phyloP scores from a whole-genome alignment of 2,113 vertebrate species.

The Gobiocypris rarus region DNA sequence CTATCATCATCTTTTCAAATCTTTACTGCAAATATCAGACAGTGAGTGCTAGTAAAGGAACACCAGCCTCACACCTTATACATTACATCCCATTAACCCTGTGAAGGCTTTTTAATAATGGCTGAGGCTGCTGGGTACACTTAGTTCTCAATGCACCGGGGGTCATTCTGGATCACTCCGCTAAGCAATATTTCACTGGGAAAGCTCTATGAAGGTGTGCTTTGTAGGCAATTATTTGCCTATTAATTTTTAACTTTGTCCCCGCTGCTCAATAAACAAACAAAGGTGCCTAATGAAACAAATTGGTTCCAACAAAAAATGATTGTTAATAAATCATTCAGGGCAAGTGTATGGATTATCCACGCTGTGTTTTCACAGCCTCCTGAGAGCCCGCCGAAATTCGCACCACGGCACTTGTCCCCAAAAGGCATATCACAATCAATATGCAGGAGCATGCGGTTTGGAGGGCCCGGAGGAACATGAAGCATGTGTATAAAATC shows the following conservation, averaged over 20 bases:
- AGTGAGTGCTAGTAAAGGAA: not conserved
- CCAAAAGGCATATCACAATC: conserved; percentile 65
- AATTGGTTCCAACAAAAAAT: conserved; percentile 69
- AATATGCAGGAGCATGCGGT: conserved; percentile 63
- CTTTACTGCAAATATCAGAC: conserved; percentile 1
- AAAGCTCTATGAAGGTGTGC: conserved; percentile 53
- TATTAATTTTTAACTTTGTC: conserved; percentile 73
- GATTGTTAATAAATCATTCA: conserved; percentile 73
- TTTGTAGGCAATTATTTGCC: conserved; percentile 74
- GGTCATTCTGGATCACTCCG: conserved; percentile 54
- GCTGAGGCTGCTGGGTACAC: conserved; percentile 37
- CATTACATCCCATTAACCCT: conserved; percentile 50
- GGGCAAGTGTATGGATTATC: conserved; percentile 67
- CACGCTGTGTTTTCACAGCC: conserved; percentile 58
- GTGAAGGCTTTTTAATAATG: conserved; percentile 62
- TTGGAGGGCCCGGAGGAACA: conserved; percentile 50
- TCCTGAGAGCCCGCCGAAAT: conserved; percentile 61
- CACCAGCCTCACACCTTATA: not conserved
- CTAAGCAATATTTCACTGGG: conserved; percentile 62
- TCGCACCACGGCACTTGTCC: conserved; percentile 51
- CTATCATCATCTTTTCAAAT: conserved; percentile 1
- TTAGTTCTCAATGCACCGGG: conserved; percentile 41
- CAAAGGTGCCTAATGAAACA: conserved; percentile 70
- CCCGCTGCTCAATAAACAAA: conserved; percentile 72
- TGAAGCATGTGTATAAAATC: conserved; percentile 50